Evolutionary conservation across 2,113 vertebrate genomes (phyloP), one percentile per base, ranked within the genome.

Genomic region (Acanthochromis polyacanthus): DNA sequence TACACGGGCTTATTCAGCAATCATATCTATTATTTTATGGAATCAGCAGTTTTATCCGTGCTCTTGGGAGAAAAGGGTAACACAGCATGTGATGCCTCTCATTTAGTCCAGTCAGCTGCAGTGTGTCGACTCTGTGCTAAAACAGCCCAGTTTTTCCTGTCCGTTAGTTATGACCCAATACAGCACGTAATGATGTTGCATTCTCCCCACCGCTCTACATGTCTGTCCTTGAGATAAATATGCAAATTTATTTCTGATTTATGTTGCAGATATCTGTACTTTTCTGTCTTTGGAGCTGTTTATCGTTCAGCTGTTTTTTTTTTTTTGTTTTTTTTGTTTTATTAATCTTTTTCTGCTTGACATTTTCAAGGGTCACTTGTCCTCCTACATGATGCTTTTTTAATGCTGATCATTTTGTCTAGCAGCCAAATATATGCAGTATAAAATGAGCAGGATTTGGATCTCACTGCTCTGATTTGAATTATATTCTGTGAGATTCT

Each of bases 41-140:
- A 79, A 65, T 90, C 88, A 86, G 83, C 77, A 65, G 46, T 83
- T 85, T 76, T 57, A 72, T 80, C 53, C 17, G 32, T 36, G 32
- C 23, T 28, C 50, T 72, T 61, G 30, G 56, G 45, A 71, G 40
- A 46, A 62, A 75, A 76, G 23, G 57, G 25, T 40, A 74, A 64
- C 64, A 7, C 51, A 71, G 68, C 57, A 67, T 55, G 23, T 38
- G 77, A 81, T 56, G 57, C 59, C 40, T 57, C 53, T 43, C 56
- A 51, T 78, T 61, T 73, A 66, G 58, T 76, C 36, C 59, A 68
- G 62, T 74, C 84, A 82, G 45, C 72, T 78, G 61, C 25, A 23
- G 69, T 17, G 32, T 59, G 64, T 15, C 46, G 57, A 32, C 66
- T 43, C 74, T 28, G 28, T 64, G 25, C 69, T 43, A 52, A 52